A percentile compares a stretch with the other conserved stretches of the same genome.
Evolutionary conservation across 30 jellyfish, hydroid and myxozoan species (phyloP).

Genomic region (Hydractinia symbiolongicarpus): DNA sequence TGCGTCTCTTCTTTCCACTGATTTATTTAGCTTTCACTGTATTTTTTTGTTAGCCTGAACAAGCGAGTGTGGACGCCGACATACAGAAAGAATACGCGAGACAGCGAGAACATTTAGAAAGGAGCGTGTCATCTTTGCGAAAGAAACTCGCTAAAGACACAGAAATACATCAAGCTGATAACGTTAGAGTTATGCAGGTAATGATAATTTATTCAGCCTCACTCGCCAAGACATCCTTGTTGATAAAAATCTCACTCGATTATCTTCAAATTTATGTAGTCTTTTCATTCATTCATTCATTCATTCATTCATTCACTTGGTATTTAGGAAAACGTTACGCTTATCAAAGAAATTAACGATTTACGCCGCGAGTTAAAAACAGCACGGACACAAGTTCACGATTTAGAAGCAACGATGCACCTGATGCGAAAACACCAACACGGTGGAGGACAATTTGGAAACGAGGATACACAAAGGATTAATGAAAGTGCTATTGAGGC

Average conservation of each 20-base stretch:
- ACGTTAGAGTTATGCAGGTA: constrained; percentile 95
- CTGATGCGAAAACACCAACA: constrained; percentile 64
- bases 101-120: constrained; percentile 90
- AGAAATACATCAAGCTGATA: constrained; percentile 89
- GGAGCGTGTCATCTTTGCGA: constrained; percentile 93
- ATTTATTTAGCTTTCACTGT: not conserved
- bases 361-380: constrained; percentile 80
- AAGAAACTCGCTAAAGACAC: constrained; percentile 87
- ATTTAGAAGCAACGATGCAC: constrained; percentile 70
- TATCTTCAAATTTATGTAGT: not conserved
- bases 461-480: constrained; percentile 27
- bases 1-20: too few species aligned
- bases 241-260: not conserved
- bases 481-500: constrained; percentile 61
- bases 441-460: constrained; percentile 19
- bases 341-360: constrained; percentile 89
- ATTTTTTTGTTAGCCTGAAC: constrained; percentile 74
- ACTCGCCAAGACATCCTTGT: not conserved
- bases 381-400: constrained; percentile 92
- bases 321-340: constrained; percentile 77
- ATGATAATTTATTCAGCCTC: not conserved
- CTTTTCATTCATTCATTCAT: not conserved
- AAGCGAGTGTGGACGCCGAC: constrained; percentile 83
- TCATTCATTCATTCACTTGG: too few species aligned
- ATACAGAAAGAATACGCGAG: constrained; percentile 91